Evolutionary conservation across 2,797 vertebrate species (phyloP), one percentile per base, ranked within the genome.

Genomic region (Chloroceryle amazona): DNA sequence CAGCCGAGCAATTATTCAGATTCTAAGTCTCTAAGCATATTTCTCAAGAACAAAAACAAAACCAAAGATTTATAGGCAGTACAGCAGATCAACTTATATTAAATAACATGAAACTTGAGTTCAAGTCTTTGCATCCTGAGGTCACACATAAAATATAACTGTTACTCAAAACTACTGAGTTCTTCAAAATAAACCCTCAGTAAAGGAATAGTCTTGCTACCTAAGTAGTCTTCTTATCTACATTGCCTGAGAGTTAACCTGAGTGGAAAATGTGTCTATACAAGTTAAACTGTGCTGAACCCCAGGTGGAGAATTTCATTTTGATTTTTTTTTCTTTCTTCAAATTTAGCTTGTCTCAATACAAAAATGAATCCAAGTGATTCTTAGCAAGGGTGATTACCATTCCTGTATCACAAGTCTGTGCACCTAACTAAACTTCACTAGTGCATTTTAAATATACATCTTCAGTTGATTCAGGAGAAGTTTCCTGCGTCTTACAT

Each of bases 371-470:
- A 51, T 31, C 41, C 9, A 41, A 57, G 42, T 7, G 11, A 46
- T 57, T 80, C 52, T 75, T 54, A 20, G 13, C 12, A n/a, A 55
- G 19, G 41, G 13, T 19, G 37, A 57, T 23, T 26, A 42, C 17
- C 70, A 42, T 29, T 41, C 63, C 47, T 66, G 17, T 17, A 26
- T n/a, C 33, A 57, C 44, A 35, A 71, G 47, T 4, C 47, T 15
- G 19, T 26, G 33, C 29, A 29, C 33, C 33, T 46, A 25, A 71
- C 33, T 46, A 26, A 71, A 37, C 14, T 37, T 57, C 35, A 35
- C 23, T 10, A 26, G 5, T 0, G 0, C 16, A 6, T 47, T 65
- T 72, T 62, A 62, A 76, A 66, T 9, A 3, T 19, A 46, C 16
- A n/a, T 10, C 70, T 74, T 60, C 16, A 20, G 23, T 2, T 18